A percentile compares a stretch with the other conserved stretches of the same genome.
These are phyloP conservation scores for Crepidodera aurea DNA, from an alignment of 2,888 invertebrate genomes.

Conservation along the genomic window DNA sequence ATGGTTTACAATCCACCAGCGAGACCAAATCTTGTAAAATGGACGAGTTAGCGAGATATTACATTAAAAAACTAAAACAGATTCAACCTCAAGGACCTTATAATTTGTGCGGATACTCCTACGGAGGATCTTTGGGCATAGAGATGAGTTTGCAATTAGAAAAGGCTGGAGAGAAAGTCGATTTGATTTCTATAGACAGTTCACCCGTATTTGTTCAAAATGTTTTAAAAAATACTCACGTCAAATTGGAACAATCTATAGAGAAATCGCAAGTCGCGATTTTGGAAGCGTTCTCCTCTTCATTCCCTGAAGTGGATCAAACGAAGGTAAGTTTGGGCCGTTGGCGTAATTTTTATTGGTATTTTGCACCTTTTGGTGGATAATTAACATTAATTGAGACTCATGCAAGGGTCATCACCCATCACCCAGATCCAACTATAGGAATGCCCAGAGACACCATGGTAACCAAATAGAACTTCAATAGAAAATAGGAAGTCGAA, in stretches of 20 bases:
- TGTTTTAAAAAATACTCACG: slow-evolving; percentile 26
- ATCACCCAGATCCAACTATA: no score
- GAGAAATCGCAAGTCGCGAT: slow-evolving; percentile 23
- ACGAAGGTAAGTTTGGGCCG: slow-evolving; percentile 36
- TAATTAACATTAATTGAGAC: no score
- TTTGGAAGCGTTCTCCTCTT: slow-evolving; percentile 25
- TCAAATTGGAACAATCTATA: slow-evolving; percentile 13
- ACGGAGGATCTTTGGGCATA: slow-evolving; percentile 34
- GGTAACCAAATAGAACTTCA: no score
- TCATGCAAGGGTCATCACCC: no score
- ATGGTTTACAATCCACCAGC: slow-evolving; percentile 39
- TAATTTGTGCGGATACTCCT: slow-evolving; percentile 42
- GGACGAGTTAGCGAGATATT: slow-evolving; percentile 27
- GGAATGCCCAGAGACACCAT: no score
- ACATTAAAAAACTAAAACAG: slow-evolving; percentile 24
- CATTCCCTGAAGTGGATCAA: slow-evolving; percentile 26
- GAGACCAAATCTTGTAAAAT: slow-evolving; percentile 31
- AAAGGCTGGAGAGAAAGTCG: slow-evolving; percentile 32
- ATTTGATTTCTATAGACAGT: slow-evolving; percentile 37
- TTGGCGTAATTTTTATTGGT: no score
- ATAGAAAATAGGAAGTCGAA: no score
- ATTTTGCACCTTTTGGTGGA: no score
- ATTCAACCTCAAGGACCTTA: slow-evolving; percentile 42
- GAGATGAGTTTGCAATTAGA: slow-evolving; percentile 42
- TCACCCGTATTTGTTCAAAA: slow-evolving; percentile 33